phyloP scores from a whole-genome alignment of 2,797 vertebrate species.

The Tauraco hartlaubi region DNA sequence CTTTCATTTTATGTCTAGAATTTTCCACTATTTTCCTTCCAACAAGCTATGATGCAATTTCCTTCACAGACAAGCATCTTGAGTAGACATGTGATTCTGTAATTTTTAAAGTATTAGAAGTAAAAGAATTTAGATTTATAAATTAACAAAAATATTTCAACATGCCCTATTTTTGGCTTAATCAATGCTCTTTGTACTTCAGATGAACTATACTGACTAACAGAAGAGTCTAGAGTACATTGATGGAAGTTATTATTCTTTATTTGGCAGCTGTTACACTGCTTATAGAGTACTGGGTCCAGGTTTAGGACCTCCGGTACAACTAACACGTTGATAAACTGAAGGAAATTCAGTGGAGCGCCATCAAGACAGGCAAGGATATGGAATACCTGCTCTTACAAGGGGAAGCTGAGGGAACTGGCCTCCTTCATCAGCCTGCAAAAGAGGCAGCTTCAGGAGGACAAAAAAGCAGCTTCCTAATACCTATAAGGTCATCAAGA shows the following conservation, averaged over 20 bases:
- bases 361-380: neutral
- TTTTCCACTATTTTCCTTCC: neutral
- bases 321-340: neutral
- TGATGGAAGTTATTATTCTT: neutral
- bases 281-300: neutral
- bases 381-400: neutral
- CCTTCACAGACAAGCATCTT: neutral
- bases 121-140: neutral
- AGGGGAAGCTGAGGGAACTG: neutral
- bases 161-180: neutral
- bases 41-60: neutral
- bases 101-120: neutral
- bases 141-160: neutral
- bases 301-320: neutral
- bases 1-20: neutral
- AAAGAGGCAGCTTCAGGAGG: neutral
- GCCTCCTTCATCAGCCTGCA: neutral
- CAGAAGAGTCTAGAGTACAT: neutral
- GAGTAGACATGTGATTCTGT: neutral
- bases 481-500: neutral
- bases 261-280: neutral
- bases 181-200: neutral
- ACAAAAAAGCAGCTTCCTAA: neutral
- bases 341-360: neutral
- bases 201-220: neutral